A percentile compares a stretch with the other conserved stretches of the same genome.
Evolutionary conservation across 2,797 vertebrate species (phyloP).

Genomic region (Sebastes baramenuke): DNA sequence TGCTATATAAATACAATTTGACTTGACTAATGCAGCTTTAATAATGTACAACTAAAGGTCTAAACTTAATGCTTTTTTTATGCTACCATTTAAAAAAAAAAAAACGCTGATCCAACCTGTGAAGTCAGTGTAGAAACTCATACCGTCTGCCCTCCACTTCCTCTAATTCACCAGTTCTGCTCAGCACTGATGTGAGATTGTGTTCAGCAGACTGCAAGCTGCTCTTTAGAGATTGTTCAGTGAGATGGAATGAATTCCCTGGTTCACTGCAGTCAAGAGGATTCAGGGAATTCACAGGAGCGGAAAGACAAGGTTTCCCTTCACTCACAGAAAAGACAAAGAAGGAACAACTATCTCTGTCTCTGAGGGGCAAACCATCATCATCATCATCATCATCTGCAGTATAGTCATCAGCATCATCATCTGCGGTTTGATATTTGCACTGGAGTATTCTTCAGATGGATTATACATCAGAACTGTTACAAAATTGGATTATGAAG

Average conservation of each 20-base stretch:
- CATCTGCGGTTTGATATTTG: neutral
- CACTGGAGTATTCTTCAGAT: neutral
- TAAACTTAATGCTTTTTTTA: neutral
- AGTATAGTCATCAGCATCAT: neutral
- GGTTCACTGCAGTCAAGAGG: conserved; percentile 6
- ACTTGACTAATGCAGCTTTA: neutral
- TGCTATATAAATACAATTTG: too few relatives aligned
- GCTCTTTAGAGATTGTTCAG: conserved; percentile 53
- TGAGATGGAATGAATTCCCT: conserved; percentile 49
- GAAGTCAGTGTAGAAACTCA: neutral
- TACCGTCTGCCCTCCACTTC: neutral
- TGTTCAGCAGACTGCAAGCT: conserved; percentile 7
- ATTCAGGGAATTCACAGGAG: conserved; percentile 47
- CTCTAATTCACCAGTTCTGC: neutral
- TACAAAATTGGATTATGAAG: neutral
- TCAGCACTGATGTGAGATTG: neutral
- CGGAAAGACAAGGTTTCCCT: conserved; percentile 12
- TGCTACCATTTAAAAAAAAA: neutral
- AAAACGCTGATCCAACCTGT: neutral
- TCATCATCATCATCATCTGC: neutral
- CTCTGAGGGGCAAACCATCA: neutral
- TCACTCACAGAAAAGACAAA: neutral
- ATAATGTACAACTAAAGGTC: neutral
- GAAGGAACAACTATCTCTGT: neutral
- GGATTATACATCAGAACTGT: neutral